phyloP scores from a whole-genome alignment of 2,113 vertebrate genomes.

The Tragelaphus imberbis region DNA sequence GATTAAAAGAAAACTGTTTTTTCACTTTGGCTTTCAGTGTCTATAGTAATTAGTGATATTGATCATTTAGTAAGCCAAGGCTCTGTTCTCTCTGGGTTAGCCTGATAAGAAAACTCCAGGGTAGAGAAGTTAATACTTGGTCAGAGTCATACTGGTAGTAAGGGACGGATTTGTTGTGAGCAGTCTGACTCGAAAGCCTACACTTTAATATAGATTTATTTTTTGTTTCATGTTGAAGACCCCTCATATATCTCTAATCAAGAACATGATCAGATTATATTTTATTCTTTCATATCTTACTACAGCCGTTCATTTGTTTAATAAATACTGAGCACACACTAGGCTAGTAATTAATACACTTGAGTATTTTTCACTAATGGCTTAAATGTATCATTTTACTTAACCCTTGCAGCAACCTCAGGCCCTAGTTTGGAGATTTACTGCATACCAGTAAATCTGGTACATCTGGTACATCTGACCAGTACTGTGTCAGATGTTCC shows the following conservation, averaged over 20 bases:
- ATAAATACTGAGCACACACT: background rate
- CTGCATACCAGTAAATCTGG: background rate
- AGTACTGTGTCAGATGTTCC: background rate
- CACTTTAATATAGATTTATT: background rate
- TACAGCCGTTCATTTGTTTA: background rate
- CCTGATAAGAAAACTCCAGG: background rate
- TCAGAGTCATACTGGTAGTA: background rate
- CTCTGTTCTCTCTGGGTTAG: background rate
- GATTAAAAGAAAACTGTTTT: background rate
- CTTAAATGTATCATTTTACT: background rate
- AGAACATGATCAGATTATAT: background rate
- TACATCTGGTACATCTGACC: too few relatives aligned
- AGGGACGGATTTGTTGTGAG: background rate
- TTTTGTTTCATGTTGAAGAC: background rate
- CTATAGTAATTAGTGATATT: background rate
- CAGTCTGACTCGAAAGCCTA: background rate
- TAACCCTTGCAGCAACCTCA: background rate
- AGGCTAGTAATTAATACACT: background rate
- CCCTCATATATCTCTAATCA: background rate
- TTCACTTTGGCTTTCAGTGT: background rate
- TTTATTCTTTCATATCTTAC: background rate
- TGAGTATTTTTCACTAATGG: background rate
- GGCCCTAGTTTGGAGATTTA: background rate
- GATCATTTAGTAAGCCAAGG: background rate
- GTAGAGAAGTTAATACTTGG: background rate